These are phyloP conservation scores for Meteorus colon DNA, from an alignment of 2,888 invertebrate species.

Conservation along the genomic window DNA sequence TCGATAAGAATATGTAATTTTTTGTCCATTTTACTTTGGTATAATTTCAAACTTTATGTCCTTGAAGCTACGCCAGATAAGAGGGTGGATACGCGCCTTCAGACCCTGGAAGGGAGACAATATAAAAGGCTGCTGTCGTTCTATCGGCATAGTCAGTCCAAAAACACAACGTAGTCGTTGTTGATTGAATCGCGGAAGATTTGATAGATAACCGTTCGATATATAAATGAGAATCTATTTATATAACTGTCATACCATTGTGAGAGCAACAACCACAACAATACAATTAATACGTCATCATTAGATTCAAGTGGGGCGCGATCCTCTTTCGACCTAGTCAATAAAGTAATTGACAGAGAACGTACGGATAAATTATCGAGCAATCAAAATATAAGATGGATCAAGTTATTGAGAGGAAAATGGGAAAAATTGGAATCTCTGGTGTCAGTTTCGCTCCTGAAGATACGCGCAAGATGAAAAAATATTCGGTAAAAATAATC, in stretches of 20 bases:
- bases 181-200: slow-evolving; percentile 4
- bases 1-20: background rate
- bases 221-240: slow-evolving; percentile 13
- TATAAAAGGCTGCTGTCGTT: slow-evolving; percentile 10
- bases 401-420: slow-evolving; percentile 16
- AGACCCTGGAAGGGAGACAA: slow-evolving; percentile 8
- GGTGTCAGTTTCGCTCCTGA: slow-evolving; percentile 57
- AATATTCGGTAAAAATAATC: slow-evolving; percentile 65
- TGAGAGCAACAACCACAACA: background rate
- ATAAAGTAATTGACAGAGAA: background rate
- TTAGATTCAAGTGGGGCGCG: background rate
- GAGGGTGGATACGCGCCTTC: background rate
- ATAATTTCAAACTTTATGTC: background rate
- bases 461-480: slow-evolving; percentile 60
- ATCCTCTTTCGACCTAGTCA: background rate
- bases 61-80: background rate
- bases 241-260: background rate
- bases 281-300: background rate
- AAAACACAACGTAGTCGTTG: slow-evolving; percentile 5
- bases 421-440: slow-evolving; percentile 27
- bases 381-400: slow-evolving; percentile 26
- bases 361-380: background rate
- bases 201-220: background rate
- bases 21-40: background rate
- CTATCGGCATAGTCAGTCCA: background rate